Evolutionary conservation across 1,140 invertebrate genomes (phyloP).

Genomic region (Drosophila pseudoananassae): DNA sequence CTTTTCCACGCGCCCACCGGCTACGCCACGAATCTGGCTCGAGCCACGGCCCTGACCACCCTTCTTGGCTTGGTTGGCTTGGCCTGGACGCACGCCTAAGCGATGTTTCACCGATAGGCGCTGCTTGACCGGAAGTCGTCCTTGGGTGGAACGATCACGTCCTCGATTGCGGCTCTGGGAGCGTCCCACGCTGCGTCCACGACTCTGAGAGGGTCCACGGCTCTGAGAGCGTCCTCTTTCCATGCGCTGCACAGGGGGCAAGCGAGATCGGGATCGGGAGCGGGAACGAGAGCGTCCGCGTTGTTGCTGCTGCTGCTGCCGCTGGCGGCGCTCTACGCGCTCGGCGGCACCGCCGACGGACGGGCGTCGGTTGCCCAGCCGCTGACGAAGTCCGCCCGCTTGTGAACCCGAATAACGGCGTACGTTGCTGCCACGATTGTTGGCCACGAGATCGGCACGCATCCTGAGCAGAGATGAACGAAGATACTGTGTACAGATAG

Average conservation of each 20-base stretch:
- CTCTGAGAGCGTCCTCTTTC: constrained; percentile 29
- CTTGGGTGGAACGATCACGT: constrained; percentile 22
- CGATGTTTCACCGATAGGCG: constrained; percentile 75
- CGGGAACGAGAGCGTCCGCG: constrained; percentile 63
- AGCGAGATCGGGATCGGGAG: constrained; percentile 43
- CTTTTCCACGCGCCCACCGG: constrained; percentile 71
- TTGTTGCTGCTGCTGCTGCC: constrained; percentile 48
- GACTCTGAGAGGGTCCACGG: constrained; percentile 37
- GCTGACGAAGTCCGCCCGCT: constrained; percentile 50
- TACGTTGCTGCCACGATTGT: constrained; percentile 39
- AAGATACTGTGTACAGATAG: constrained; percentile 58
- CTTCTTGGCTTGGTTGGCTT: constrained; percentile 21
- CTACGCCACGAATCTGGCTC: constrained; percentile 66
- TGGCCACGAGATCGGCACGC: constrained; percentile 74
- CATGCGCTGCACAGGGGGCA: constrained; percentile 24
- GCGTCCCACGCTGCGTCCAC: constrained; percentile 25
- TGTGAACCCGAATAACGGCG: constrained; percentile 48
- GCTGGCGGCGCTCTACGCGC: constrained; percentile 65
- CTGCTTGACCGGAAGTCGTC: constrained; percentile 28
- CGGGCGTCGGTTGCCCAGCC: constrained; percentile 66
- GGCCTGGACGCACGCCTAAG: constrained; percentile 65
- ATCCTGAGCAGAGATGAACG: constrained; percentile 66
- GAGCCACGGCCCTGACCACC: constrained; percentile 24
- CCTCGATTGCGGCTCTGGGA: constrained; percentile 41
- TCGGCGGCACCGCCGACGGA: constrained; percentile 71